phyloP scores from a whole-genome alignment of 1,140 invertebrate species.

The Megalopta genalis region DNA sequence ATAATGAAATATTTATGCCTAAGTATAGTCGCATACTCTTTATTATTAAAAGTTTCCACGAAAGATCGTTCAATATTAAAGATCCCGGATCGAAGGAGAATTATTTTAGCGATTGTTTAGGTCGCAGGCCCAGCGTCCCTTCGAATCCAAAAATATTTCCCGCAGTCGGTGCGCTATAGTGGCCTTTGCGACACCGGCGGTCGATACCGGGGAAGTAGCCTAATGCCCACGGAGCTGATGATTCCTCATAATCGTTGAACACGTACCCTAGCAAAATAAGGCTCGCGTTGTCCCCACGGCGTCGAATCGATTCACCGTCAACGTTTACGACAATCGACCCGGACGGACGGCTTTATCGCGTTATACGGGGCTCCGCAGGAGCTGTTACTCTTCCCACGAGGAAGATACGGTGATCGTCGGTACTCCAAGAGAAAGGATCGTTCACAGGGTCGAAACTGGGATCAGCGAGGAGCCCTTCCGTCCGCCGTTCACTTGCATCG shows the following conservation, averaged over 20 bases:
- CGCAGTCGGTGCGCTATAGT: too few species aligned
- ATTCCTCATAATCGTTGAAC: constrained; percentile 33
- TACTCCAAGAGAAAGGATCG: constrained; percentile 29
- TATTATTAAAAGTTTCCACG: too few species aligned
- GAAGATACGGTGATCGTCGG: constrained; percentile 10
- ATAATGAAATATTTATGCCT: too few species aligned
- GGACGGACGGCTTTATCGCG: constrained; percentile 4
- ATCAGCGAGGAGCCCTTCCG: background rate
- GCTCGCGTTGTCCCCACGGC: background rate
- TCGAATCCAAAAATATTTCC: constrained; percentile 1
- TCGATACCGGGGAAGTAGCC: constrained; percentile 4
- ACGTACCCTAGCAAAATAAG: background rate
- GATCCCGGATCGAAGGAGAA: too few species aligned
- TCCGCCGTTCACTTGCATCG: background rate
- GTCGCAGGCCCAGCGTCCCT: background rate
- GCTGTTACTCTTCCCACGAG: background rate
- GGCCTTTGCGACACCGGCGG: background rate
- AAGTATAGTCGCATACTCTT: too few species aligned
- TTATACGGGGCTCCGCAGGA: background rate
- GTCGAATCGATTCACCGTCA: constrained; percentile 8
- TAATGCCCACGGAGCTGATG: background rate
- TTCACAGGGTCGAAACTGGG: background rate
- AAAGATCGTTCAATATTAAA: too few species aligned
- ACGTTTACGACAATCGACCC: constrained; percentile 17
- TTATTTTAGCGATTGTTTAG: too few species aligned